phyloP scores from a whole-genome alignment of 2,113 vertebrate species.

The Regulus satrapa region DNA sequence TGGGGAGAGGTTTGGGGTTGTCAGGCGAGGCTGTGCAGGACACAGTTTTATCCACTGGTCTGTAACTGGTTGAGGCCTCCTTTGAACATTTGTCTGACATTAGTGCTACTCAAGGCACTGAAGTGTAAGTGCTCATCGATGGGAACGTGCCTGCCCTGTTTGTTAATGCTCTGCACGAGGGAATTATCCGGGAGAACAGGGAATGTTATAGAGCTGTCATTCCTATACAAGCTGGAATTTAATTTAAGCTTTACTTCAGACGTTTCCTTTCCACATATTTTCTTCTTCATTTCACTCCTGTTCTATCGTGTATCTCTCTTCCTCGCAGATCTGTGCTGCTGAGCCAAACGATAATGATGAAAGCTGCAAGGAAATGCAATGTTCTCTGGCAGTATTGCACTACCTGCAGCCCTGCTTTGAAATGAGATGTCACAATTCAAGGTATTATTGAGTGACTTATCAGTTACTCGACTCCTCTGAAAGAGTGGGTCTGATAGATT shows the following conservation, averaged over 20 bases:
- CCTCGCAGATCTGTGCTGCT: neutral
- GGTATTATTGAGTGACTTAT: constrained; percentile 40
- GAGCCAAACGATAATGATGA: constrained; percentile 37
- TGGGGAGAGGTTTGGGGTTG: neutral
- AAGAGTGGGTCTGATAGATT: neutral
- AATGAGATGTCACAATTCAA: constrained; percentile 38
- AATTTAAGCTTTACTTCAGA: constrained; percentile 53
- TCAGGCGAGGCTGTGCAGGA: neutral
- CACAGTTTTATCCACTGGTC: neutral
- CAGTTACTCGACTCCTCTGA: neutral
- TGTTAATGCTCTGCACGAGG: constrained; percentile 30
- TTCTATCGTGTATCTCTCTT: constrained; percentile 12
- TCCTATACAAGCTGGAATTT: neutral
- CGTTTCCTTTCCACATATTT: constrained; percentile 29
- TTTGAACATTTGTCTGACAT: constrained; percentile 41
- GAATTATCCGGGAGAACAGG: constrained; percentile 11
- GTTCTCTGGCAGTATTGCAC: neutral
- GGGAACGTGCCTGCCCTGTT: constrained; percentile 33
- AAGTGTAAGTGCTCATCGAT: constrained; percentile 32
- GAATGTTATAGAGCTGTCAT: constrained; percentile 44
- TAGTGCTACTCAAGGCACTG: constrained; percentile 31
- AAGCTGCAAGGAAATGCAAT: constrained; percentile 25
- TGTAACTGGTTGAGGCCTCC: constrained; percentile 1
- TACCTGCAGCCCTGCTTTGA: constrained; percentile 33
- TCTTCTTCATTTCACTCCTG: constrained; percentile 50